Base-by-base conservation (phyloP, 2,888 invertebrate species). In the Drosophila anomelani region DNA sequence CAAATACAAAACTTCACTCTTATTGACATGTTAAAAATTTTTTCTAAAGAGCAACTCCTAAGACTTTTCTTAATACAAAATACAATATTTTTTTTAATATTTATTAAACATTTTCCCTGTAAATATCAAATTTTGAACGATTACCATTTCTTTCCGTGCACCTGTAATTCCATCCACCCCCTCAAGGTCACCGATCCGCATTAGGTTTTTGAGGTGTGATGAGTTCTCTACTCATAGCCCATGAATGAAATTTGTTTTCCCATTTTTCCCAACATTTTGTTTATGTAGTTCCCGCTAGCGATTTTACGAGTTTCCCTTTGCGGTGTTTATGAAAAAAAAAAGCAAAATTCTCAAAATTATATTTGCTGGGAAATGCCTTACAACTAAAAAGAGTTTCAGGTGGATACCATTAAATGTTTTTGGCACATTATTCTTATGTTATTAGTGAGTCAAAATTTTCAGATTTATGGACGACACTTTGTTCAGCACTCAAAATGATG, bases 111-210 rank as follows among this genome's bases (percentile, higher is more conserved):
- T 7, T 26, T 46, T 15, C 8, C 29, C 17, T 9, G 7, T 9
- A 20, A 34, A 20, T 34, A 34, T 51, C 51, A 51, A 51, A 51
- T 51, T 13, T 15, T 51, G 15, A 20, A 34, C 17, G 1, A 29
- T 7, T 17, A 1, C 0, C 10, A 4, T 51, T 51, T 51, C 12
- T 29, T 39, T 20, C 34, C 60, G 75, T 69, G 71, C 59, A 78
- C 51, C 59, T 79, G 86, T 85, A 85, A 86, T 67, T 77, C 70
- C 79, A 87, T 75, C 79, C 76, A 77, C 55, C 70, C 23, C 34
- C 55, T 23, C 88, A 89, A 86, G 86, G 86, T 75, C 82, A 61
- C 29, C 20, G 39, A 58, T 57, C 57, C 56, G 51, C 58, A 49
- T 36, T 43, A 41, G 62, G 34, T 54, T 38, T 60, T 62, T 53